Percentiles rank a stretch among this genome's conserved stretches.
phyloP scores from a whole-genome alignment of 2,888 invertebrate genomes.

The Drosophila differens region DNA sequence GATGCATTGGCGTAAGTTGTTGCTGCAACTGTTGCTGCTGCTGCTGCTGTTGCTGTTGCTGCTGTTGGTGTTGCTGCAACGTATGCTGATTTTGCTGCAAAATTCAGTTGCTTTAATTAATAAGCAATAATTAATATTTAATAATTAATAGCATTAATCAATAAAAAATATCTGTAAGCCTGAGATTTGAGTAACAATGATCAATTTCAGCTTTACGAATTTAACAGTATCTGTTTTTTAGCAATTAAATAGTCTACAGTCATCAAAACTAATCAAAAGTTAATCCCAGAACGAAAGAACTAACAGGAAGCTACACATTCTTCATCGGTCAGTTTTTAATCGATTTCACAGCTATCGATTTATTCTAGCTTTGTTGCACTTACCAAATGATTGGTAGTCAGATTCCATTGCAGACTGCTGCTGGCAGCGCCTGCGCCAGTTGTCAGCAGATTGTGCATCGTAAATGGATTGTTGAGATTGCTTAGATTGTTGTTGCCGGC shows the following conservation, averaged over 20 bases:
- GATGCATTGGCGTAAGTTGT: slow-evolving; percentile 62
- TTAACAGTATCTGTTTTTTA: too few species aligned
- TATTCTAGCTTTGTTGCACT: background rate
- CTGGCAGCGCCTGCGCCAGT: slow-evolving; percentile 53
- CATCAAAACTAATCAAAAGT: background rate
- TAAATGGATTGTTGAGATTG: slow-evolving; percentile 79
- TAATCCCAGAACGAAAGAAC: background rate
- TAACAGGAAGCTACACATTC: background rate
- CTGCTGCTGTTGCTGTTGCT: slow-evolving; percentile 65
- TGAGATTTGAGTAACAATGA: background rate
- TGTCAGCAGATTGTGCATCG: slow-evolving; percentile 74
- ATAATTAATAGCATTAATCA: background rate
- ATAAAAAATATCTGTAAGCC: background rate
- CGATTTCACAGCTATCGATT: background rate
- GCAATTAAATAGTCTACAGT: too few species aligned
- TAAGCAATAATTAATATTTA: background rate
- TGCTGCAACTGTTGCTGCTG: slow-evolving; percentile 67
- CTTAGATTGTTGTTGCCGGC: slow-evolving; percentile 67
- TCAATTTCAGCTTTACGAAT: too few species aligned
- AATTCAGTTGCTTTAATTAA: background rate
- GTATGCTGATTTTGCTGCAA: slow-evolving; percentile 67
- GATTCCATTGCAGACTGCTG: slow-evolving; percentile 75
- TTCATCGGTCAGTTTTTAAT: background rate
- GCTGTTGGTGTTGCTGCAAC: slow-evolving; percentile 69
- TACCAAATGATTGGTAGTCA: slow-evolving; percentile 73